Evolutionary conservation across 1,140 invertebrate genomes (phyloP).

Genomic region (Pogonomyrmex barbatus): DNA sequence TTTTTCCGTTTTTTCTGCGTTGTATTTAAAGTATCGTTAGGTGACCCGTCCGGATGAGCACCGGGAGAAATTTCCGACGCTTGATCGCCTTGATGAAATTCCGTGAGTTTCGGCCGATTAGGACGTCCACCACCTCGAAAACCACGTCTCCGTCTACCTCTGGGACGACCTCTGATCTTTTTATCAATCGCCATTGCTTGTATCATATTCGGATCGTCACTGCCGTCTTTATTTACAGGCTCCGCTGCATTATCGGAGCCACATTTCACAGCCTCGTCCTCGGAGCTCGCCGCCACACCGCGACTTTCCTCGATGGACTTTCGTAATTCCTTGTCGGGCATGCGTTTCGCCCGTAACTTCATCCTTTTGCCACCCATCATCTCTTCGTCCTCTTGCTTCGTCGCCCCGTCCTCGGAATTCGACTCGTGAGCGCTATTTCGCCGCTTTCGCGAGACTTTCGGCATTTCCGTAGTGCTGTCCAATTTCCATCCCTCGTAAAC

Average conservation of each 20-base stretch:
- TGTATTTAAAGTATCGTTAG: conserved; percentile 43
- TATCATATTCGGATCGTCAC: conserved; percentile 65
- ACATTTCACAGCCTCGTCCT: conserved; percentile 78
- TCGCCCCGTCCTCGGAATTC: conserved; percentile 76
- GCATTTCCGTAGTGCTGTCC: conserved; percentile 72
- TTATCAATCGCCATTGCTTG: conserved; percentile 67
- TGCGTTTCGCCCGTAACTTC: conserved; percentile 86
- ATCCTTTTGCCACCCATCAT: conserved; percentile 85
- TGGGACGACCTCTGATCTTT: conserved; percentile 79
- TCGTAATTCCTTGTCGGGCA: conserved; percentile 85
- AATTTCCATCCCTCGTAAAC: conserved; percentile 81
- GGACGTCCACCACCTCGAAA: conserved; percentile 63
- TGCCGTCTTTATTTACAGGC: conserved; percentile 70
- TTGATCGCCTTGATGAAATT: conserved; percentile 44
- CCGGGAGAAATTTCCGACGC: conserved; percentile 46
- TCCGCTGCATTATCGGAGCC: conserved; percentile 65
- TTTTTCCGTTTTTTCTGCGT: conserved; percentile 76
- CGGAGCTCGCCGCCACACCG: conserved; percentile 78
- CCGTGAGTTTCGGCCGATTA: conserved; percentile 59
- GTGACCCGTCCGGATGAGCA: conserved; percentile 53
- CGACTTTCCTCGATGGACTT: conserved; percentile 87
- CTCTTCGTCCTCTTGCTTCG: conserved; percentile 60
- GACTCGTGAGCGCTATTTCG: conserved; percentile 81
- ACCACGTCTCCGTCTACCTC: conserved; percentile 78
- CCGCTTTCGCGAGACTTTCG: conserved; percentile 80